Evolutionary conservation across 2,888 invertebrate species (phyloP).

Genomic region (Temnothorax ravouxi): DNA sequence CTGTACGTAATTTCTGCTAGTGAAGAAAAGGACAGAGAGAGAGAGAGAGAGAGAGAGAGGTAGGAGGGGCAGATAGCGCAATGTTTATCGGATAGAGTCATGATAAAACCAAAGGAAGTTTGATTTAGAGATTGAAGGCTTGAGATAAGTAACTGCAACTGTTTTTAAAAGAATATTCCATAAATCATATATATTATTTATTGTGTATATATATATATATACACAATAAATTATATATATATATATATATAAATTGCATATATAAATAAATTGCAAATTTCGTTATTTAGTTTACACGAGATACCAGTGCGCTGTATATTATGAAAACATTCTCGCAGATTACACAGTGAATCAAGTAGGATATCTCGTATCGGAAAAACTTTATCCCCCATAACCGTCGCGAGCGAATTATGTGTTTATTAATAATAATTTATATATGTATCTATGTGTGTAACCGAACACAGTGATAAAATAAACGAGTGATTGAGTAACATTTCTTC

Average conservation of each 20-base stretch:
- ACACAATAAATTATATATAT: too few relatives aligned
- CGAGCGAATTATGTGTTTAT: conserved; percentile 54
- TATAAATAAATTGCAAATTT: conserved; percentile 60
- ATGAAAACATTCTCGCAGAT: conserved; percentile 51
- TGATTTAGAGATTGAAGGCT: conserved; percentile 3
- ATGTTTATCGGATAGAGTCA: conserved; percentile 59
- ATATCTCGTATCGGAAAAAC: conserved; percentile 58
- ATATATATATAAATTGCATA: too few relatives aligned
- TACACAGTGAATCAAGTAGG: conserved; percentile 51
- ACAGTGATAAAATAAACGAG: conserved; percentile 30
- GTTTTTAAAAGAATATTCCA: background rate
- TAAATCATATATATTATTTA: background rate
- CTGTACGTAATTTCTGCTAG: conserved; percentile 69
- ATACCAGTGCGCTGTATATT: conserved; percentile 30
- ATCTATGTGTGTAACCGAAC: background rate
- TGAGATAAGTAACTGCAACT: conserved; percentile 8
- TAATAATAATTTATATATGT: conserved; percentile 44
- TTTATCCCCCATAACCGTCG: conserved; percentile 67
- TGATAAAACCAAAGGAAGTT: conserved; percentile 56
- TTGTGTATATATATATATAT: too few relatives aligned
- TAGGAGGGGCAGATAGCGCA: conserved; percentile 3
- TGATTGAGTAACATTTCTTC: conserved; percentile 41
- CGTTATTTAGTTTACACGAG: conserved; percentile 59
- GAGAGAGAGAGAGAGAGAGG: conserved; percentile 45
- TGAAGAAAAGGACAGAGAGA: conserved; percentile 26